These are phyloP conservation scores for Drosophila biarmipes DNA, from an alignment of 1,140 invertebrate species.

Conservation along the genomic window DNA sequence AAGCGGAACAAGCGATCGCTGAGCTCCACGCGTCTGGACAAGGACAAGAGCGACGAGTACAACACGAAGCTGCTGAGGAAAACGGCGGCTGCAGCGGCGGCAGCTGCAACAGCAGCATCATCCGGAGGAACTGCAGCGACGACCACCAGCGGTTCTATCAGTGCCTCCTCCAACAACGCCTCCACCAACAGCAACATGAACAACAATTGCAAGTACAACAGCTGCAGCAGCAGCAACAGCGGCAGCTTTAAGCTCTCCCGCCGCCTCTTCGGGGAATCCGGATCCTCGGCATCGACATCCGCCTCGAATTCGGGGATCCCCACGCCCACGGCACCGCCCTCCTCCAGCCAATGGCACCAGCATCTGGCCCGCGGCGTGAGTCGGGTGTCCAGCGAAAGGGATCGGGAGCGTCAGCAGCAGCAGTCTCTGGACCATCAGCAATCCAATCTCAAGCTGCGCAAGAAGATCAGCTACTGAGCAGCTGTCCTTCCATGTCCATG, in stretches of 20 bases:
- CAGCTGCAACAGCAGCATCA: slow-evolving; percentile 15
- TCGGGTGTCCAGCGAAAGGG: slow-evolving; percentile 47
- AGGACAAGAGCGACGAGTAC: slow-evolving; percentile 83
- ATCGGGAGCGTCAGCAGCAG: slow-evolving; percentile 47
- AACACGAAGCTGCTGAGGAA: slow-evolving; percentile 80
- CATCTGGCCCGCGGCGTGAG: slow-evolving; percentile 41
- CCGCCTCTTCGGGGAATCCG: slow-evolving; percentile 65
- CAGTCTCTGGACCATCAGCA: slow-evolving; percentile 29
- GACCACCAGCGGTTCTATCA: slow-evolving; percentile 15
- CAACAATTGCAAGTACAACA: slow-evolving; percentile 40
- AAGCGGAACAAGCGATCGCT: slow-evolving; percentile 81
- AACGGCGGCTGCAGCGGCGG: slow-evolving; percentile 55
- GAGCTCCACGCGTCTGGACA: slow-evolving; percentile 79
- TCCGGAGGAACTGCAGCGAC: slow-evolving; percentile 35
- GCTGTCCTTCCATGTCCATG: slow-evolving; percentile 17
- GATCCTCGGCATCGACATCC: slow-evolving; percentile 73
- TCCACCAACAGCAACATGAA: slow-evolving; percentile 18
- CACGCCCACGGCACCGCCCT: slow-evolving; percentile 69
- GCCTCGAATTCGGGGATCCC: slow-evolving; percentile 78
- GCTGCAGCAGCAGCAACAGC: slow-evolving; percentile 40
- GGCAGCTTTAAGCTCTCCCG: slow-evolving; percentile 69
- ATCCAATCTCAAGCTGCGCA: slow-evolving; percentile 70
- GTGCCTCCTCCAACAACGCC: background rate
- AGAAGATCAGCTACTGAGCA: slow-evolving; percentile 81
- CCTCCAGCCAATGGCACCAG: slow-evolving; percentile 50